Percentiles rank a stretch among this genome's conserved stretches.
phyloP scores from a whole-genome alignment of 2,888 invertebrate genomes.

The Parnassius glacialis region DNA sequence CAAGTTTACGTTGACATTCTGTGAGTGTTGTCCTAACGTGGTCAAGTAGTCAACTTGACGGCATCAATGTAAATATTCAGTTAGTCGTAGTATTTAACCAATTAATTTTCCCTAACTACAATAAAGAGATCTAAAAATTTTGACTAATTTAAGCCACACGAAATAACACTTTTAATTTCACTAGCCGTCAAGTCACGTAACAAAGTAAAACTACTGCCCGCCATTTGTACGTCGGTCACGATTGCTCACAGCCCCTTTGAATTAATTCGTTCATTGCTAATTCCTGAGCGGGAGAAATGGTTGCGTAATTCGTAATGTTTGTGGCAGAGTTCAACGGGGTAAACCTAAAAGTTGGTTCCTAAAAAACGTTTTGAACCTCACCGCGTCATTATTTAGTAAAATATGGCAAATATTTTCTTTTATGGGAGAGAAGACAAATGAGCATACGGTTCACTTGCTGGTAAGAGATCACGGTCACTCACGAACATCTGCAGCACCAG shows the following conservation, averaged over 20 bases:
- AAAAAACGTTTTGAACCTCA: constrained; percentile 28
- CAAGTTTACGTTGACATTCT: no score
- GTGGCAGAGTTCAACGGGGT: constrained; percentile 39
- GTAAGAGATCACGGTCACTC: no score
- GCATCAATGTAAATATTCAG: background rate
- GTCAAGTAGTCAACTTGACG: background rate
- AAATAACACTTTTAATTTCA: constrained; percentile 58
- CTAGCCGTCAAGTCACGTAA: constrained; percentile 40
- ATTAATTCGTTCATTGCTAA: constrained; percentile 50
- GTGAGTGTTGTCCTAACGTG: no score
- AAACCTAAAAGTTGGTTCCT: constrained; percentile 41
- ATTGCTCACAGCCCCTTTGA: constrained; percentile 33
- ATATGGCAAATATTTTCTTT: no score
- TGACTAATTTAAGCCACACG: constrained; percentile 9
- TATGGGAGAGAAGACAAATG: no score
- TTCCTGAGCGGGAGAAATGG: constrained; percentile 41
- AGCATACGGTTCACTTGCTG: no score
- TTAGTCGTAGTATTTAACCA: no score
- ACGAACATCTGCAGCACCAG: no score
- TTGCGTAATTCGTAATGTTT: constrained; percentile 54
- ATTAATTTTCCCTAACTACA: no score
- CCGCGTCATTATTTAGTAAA: no score
- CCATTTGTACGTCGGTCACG: constrained; percentile 37
- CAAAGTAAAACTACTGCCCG: constrained; percentile 37
- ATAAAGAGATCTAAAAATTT: background rate